These are phyloP conservation scores for Parnassius apollo DNA, from an alignment of 2,888 invertebrate genomes.

Conservation along the genomic window DNA sequence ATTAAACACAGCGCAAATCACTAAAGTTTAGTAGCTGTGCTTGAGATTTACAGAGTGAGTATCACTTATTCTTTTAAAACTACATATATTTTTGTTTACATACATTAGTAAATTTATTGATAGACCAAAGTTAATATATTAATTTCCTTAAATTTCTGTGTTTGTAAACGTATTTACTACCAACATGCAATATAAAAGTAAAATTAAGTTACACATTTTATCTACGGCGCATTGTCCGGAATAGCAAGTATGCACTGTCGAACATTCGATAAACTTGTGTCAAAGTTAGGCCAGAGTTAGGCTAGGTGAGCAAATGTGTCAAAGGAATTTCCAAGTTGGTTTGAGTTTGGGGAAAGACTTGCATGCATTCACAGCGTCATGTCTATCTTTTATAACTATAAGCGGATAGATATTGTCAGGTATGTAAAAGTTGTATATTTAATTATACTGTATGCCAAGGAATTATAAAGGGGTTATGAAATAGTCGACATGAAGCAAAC, in stretches of 20 bases:
- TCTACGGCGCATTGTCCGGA: slow-evolving; percentile 27
- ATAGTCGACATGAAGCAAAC: no score
- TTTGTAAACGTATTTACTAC: neutral
- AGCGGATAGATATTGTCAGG: no score
- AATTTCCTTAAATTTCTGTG: neutral
- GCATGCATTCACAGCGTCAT: neutral
- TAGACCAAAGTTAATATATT: no score
- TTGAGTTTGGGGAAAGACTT: slow-evolving; percentile 23
- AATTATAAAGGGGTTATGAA: no score
- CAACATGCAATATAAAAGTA: slow-evolving; percentile 6
- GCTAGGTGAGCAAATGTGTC: slow-evolving; percentile 38
- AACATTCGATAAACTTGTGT: slow-evolving; percentile 41
- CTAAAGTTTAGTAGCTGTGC: no score
- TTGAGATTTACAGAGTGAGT: no score
- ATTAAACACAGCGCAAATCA: no score
- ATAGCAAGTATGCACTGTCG: slow-evolving; percentile 35
- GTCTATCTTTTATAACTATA: neutral
- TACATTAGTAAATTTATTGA: no score
- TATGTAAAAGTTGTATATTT: no score
- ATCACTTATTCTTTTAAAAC: no score
- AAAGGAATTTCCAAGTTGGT: slow-evolving; percentile 39
- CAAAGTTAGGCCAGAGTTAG: slow-evolving; percentile 32
- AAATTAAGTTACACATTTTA: slow-evolving; percentile 5
- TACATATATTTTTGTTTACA: no score
- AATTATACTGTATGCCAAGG: no score